phyloP scores from a whole-genome alignment of 2,113 vertebrate species.

The Catagonus wagneri region DNA sequence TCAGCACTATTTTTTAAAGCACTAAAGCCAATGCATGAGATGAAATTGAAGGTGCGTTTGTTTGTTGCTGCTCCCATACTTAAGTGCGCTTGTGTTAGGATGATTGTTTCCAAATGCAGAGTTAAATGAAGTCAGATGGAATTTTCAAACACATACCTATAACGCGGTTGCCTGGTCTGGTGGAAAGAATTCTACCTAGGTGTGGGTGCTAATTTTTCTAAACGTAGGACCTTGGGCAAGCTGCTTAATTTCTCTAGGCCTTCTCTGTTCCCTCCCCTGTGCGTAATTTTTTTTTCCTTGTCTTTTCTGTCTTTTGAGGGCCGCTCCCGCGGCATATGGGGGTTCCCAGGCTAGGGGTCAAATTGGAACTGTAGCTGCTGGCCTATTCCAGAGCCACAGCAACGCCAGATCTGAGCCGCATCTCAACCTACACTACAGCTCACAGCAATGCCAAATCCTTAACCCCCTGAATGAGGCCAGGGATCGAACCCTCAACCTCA shows the following conservation, averaged over 20 bases:
- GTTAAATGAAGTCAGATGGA: neutral
- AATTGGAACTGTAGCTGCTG: no score
- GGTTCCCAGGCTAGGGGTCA: no score
- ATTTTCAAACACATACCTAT: neutral
- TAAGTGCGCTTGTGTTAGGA: neutral
- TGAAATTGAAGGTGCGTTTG: neutral
- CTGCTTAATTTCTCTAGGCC: neutral
- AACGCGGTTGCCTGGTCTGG: neutral
- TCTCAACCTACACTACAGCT: no score
- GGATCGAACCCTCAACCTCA: no score
- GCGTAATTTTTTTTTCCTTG: no score
- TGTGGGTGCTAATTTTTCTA: neutral
- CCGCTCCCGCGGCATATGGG: no score
- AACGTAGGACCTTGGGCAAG: neutral
- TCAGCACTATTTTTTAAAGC: neutral
- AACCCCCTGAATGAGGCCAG: no score
- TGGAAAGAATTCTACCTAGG: neutral
- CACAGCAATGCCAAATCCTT: no score
- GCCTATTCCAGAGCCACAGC: no score
- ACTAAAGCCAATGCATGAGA: neutral
- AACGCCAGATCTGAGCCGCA: no score
- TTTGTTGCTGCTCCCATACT: neutral
- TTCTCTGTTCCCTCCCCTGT: constrained; percentile 37
- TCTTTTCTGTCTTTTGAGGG: no score
- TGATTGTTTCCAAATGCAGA: neutral